Evolutionary conservation across 2,113 vertebrate genomes (phyloP).

Genomic region (Podarcis raffonei): DNA sequence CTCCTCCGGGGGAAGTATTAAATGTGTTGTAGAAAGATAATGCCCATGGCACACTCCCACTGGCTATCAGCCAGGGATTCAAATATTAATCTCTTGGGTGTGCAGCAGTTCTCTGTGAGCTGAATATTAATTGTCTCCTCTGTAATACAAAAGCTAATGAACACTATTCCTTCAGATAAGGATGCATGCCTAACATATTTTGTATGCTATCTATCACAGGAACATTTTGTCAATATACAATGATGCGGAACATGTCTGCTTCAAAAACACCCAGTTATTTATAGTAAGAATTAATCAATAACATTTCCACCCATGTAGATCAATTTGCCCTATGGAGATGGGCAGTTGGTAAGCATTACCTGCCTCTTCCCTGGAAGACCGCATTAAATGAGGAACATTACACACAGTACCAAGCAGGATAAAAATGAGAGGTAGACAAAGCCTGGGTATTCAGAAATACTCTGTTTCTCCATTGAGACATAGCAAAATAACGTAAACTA

Average conservation of each 20-base stretch:
- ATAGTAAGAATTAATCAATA: slow-evolving; percentile 70
- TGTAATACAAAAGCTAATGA: slow-evolving; percentile 46
- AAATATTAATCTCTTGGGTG: slow-evolving; percentile 19
- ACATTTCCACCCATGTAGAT: slow-evolving; percentile 50
- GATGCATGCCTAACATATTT: slow-evolving; percentile 22
- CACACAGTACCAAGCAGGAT: neutral
- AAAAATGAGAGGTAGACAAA: neutral
- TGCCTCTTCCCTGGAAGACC: neutral
- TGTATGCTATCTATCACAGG: slow-evolving; percentile 59
- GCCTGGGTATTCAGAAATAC: neutral
- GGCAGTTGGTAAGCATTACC: neutral
- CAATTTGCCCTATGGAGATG: slow-evolving; percentile 37
- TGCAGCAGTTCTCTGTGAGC: slow-evolving; percentile 26
- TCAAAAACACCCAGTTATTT: slow-evolving; percentile 59
- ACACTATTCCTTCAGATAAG: slow-evolving; percentile 41
- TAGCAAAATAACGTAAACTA: neutral
- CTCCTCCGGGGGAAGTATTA: neutral
- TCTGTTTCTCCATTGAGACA: neutral
- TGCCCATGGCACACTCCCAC: neutral
- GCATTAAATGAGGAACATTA: neutral
- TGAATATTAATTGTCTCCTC: slow-evolving; percentile 1
- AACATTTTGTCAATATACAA: slow-evolving; percentile 64
- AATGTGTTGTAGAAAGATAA: neutral
- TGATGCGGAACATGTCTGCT: slow-evolving; percentile 61
- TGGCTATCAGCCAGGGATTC: slow-evolving; percentile 18